Evolutionary conservation across 1,140 invertebrate genomes (phyloP).

Genomic region (Drosophila orena): DNA sequence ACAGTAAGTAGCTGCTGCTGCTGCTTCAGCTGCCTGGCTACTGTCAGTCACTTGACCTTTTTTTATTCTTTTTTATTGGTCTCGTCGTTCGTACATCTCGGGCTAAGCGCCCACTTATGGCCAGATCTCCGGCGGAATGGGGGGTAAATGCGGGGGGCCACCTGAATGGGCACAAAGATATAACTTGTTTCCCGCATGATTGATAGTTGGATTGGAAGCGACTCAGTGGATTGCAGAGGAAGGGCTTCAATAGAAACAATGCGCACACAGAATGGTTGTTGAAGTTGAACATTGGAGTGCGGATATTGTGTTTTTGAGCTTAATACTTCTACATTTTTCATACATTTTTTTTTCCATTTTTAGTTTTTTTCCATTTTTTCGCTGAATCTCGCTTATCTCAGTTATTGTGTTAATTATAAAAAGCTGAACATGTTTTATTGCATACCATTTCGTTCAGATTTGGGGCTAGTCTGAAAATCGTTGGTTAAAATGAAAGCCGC

Average conservation of each 20-base stretch:
- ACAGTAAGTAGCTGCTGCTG: conserved; percentile 74
- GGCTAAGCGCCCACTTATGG: conserved; percentile 64
- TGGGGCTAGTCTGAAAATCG: neutral
- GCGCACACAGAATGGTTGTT: conserved; percentile 3
- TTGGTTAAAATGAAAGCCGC: conserved; percentile 53
- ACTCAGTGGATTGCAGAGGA: conserved; percentile 22
- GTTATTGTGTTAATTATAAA: too few species aligned
- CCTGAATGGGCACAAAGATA: conserved; percentile 41
- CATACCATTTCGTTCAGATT: neutral
- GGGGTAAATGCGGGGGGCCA: conserved; percentile 4
- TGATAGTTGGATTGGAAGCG: conserved; percentile 40
- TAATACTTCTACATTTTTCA: neutral
- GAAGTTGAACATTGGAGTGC: neutral
- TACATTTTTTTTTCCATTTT: too few species aligned
- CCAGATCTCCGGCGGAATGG: conserved; percentile 22
- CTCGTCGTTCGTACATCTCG: conserved; percentile 34
- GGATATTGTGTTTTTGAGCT: neutral
- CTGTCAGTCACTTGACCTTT: conserved; percentile 74
- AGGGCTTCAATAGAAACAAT: conserved; percentile 12
- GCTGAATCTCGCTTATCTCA: too few species aligned
- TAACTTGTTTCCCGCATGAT: conserved; percentile 53
- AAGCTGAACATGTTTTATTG: too few species aligned
- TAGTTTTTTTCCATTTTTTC: too few species aligned
- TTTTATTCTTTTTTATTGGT: conserved; percentile 56
- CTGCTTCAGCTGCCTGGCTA: conserved; percentile 44